Evolutionary conservation across 2,113 vertebrate species (phyloP), one percentile per base, ranked within the genome.

Genomic region (Equus quagga): DNA sequence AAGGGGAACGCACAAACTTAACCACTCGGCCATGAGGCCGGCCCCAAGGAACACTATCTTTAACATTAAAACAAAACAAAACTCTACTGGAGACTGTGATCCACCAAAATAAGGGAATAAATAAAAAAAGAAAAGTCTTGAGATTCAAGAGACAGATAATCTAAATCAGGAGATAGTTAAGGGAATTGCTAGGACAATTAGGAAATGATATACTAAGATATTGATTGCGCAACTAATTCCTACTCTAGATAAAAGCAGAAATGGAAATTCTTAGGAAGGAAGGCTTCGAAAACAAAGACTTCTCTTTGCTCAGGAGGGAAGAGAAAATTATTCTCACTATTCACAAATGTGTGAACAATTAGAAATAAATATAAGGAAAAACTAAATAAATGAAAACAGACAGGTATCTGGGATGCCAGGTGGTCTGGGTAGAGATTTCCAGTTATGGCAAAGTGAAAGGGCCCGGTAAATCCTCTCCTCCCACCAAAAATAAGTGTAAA

Each of bases 351-450:
- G 5, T 84, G 69, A 23, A 83, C 41, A 76, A 56, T 89, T 79
- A 89, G 18, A 60, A 51, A 72, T 64, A 95, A 17, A 23, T 91
- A 79, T 51, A 83, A 78, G 62, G 26, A 78, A 94, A 91, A 91
- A 36, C 33, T 49, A 79, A 73, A 73, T 41, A 97, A 82, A 64
- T n/a, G 26, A 89, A 85, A 92, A 93, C 18, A 51, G 18, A 46
- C 14, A 89, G 36, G 44, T 84, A 41, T 79, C 46, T 56, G 33
- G 24, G 49, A 70, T 46, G 21, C 11, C 31, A 49, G 8, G 31
- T 41, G 24, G 36, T 49, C n/a, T 31, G 44, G 31, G 8, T 18
- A 51, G 44, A 17, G 23, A 51, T 94, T 92, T 89, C 14, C 21
- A 73, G 14, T 84, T 73, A 58, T 33, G 11, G 31, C 46, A 83